phyloP scores from a whole-genome alignment of 2,113 vertebrate species.

The Myodes glareolus region DNA sequence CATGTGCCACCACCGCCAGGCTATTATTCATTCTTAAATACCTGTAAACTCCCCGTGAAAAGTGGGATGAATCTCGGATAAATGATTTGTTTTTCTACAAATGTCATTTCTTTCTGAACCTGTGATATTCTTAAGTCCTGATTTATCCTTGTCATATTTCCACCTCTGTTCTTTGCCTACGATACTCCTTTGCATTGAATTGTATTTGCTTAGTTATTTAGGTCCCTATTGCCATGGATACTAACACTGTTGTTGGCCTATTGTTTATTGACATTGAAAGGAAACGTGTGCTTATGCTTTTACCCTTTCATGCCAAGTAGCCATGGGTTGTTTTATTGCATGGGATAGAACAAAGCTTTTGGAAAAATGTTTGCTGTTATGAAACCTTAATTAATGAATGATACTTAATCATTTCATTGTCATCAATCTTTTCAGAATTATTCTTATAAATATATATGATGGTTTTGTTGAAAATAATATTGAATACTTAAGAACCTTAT shows the following conservation, averaged over 20 bases:
- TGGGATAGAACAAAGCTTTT: not conserved
- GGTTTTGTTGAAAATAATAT: not conserved
- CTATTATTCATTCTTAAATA: not conserved
- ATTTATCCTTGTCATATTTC: not conserved
- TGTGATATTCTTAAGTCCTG: not conserved
- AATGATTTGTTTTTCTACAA: not conserved
- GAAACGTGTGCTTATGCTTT: not conserved
- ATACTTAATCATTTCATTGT: not conserved
- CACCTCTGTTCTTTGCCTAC: not conserved
- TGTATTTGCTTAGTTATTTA: constrained; percentile 29
- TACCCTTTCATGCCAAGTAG: not conserved
- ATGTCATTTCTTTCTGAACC: not conserved
- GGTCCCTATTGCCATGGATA: not conserved
- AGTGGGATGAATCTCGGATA: not conserved
- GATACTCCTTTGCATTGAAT: not conserved
- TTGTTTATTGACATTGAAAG: not conserved
- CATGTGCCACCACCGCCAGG: too few species aligned
- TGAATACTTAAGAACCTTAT: not conserved
- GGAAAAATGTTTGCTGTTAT: not conserved
- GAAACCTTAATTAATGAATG: not conserved
- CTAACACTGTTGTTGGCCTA: not conserved
- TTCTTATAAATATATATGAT: not conserved
- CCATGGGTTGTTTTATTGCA: not conserved
- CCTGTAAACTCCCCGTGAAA: not conserved
- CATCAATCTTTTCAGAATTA: not conserved